Evolutionary conservation across 2,888 invertebrate genomes (phyloP), one percentile per base, ranked within the genome.

Genomic region (Galeruca laticollis): DNA sequence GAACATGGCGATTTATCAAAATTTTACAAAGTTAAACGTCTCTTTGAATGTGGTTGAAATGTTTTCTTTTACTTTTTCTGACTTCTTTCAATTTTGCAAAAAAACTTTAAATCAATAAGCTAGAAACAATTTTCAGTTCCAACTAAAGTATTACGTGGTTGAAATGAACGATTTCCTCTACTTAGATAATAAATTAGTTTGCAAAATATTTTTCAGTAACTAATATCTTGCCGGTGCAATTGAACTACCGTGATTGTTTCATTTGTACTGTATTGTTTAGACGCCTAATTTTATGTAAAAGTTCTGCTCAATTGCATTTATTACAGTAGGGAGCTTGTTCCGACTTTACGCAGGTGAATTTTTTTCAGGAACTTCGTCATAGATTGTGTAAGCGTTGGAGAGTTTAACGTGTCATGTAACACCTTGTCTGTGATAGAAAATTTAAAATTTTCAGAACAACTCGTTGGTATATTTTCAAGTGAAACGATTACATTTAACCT

Each of bases 361-460:
- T 66, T 59, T 51, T 60, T 15, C 66, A 66, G 40, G 47, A 66
- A 59, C 18, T 59, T 59, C 9, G 54, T 21, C n/a, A 66, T 66
- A 51, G 43, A 66, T 51, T 63, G 63, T 15, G 59, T 18, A 57
- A 43, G 20, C 9, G 26, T 57, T 21, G 64, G 43, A 64, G 26
- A 13, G 43, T 64, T 57, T 64, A 33, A 31, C 18, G 31, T 54
- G 37, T 57, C 60, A 20, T 59, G n/a, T 37, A 64, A 64, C 64
- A 64, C 35, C 56, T 33, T 63, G 56, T 64, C 64, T 64, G 64
- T 64, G 64, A 64, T 64, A 63, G 31, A 54, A 64, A 64, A 31
- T 40, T 21, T 18, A 6, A 13, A 40, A 13, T 43, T 47, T 64
- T 64, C 33, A 64, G 43, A 56, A 57, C 33, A 54, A 63, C 63